Base-by-base conservation (phyloP, 2,888 invertebrate species). In the Syritta pipiens region DNA sequence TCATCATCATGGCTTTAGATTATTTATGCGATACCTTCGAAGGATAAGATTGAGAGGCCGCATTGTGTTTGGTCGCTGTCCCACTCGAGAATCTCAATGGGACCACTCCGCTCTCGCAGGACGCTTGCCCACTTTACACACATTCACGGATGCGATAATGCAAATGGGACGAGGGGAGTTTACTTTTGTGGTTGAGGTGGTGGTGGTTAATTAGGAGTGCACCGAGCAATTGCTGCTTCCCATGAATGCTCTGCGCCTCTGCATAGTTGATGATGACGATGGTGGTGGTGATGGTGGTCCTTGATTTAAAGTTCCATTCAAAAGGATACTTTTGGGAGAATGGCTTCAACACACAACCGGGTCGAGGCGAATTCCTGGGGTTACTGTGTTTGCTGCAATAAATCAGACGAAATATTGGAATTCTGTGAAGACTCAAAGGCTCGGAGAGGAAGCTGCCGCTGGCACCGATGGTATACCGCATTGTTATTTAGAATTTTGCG, bases 1-100 rank as follows among this genome's bases (percentile, higher is more conserved):
- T 67, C 79, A 72, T 72, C 67, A 72, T 72, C 53, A 55, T 44
- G 35, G 35, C 14, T 10, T 35, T 46, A 10, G 32, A 42, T 59
- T 17, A 24, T 20, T 14, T 48, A 14, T 55, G 12, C 20, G 28
- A 51, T 53, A 28, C 35, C 14, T 20, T 59, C 17, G 46, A 55
- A 55, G 77, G 72, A 72, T 24, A 22, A 19, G 40, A 68, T 30
- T 32, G 42, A 19, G 42, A 42, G 14, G 40, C 17, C 35, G 28
- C 22, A 55, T 71, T 53, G 62, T 62, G 62, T 62, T 71, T 28
- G 53, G 44, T 26, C 46, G 46, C n/a, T n/a, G n/a, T n/a, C n/a
- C n/a, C n/a, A n/a, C n/a, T n/a, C n/a, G n/a, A n/a, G n/a, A n/a
- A n/a, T n/a, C n/a, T n/a, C n/a, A n/a, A n/a, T n/a, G n/a, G n/a